phyloP scores from a whole-genome alignment of 2,797 vertebrate species.

The Cirrhinus molitorella region DNA sequence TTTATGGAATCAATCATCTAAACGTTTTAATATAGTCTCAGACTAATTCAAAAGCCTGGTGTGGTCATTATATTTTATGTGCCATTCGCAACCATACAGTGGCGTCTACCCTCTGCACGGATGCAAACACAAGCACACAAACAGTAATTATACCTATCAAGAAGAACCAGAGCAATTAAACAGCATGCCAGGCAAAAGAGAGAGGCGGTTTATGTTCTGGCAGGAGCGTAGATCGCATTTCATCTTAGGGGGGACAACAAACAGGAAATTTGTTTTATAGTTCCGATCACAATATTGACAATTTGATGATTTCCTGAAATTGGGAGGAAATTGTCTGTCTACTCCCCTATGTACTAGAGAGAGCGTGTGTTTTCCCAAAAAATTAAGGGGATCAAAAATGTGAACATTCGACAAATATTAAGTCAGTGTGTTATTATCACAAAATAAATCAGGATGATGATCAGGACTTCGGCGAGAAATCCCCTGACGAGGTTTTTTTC shows the following conservation, averaged over 20 bases:
- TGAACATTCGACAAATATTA: neutral
- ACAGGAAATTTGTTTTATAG: constrained; percentile 12
- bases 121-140: constrained; percentile 36
- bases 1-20: constrained; percentile 66
- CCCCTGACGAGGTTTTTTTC: neutral
- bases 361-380: neutral
- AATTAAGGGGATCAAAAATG: neutral
- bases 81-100: constrained; percentile 3
- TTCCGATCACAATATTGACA: neutral
- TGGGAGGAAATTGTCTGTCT: neutral
- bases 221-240: neutral
- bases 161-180: constrained; percentile 31
- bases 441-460: neutral
- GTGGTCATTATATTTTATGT: constrained; percentile 44
- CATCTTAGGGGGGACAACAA: neutral
- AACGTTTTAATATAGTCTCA: constrained; percentile 50
- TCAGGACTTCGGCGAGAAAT: no score
- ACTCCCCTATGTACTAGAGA: neutral
- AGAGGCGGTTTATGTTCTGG: constrained; percentile 2
- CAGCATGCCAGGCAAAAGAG: constrained; percentile 15
- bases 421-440: neutral
- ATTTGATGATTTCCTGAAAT: constrained; percentile 5
- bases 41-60: constrained; percentile 35
- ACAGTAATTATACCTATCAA: constrained; percentile 45
- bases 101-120: constrained; percentile 20